Conservation (phyloP, 2,113 vertebrate species). For the Galeopterus variegatus region DNA sequence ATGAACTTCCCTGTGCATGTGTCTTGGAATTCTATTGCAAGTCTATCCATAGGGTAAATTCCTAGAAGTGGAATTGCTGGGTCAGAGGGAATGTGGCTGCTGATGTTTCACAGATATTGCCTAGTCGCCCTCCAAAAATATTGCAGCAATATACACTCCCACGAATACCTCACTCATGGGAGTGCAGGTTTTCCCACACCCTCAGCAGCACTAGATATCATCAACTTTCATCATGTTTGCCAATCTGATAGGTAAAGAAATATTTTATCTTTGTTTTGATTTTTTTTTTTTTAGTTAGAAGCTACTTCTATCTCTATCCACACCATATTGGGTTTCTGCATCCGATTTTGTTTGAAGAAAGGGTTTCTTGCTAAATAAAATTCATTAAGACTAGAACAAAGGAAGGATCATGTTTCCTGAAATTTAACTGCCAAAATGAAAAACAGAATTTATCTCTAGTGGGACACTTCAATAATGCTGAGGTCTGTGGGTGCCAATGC, state of each 20-base stretch:
- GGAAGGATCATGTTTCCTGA: not conserved
- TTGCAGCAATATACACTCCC: accelerated
- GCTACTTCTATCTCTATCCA: not conserved
- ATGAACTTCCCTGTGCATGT: accelerated
- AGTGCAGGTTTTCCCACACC: not conserved
- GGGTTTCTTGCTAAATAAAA: not conserved
- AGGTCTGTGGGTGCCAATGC: accelerated
- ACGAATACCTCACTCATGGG: accelerated
- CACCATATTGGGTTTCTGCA: not conserved
- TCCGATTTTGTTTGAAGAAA: not conserved
- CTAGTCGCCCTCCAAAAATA: not conserved
- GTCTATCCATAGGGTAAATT: not conserved
- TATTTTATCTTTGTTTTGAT: not conserved
- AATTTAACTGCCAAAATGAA: accelerated
- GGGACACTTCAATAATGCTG: accelerated
- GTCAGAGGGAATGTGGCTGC: not conserved
- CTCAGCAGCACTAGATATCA: accelerated
- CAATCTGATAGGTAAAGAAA: not conserved
- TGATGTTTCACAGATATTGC: not conserved
- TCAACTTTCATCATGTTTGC: not conserved
- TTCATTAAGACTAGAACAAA: not conserved
- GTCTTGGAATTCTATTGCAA: not conserved
- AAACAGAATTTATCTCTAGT: accelerated
- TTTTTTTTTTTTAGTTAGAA: not conserved
- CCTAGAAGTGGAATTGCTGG: conserved; percentile 25